A percentile compares a stretch with the other conserved stretches of the same genome.
phyloP scores from a whole-genome alignment of 2,797 vertebrate species.

The Acipenser ruthenus region DNA sequence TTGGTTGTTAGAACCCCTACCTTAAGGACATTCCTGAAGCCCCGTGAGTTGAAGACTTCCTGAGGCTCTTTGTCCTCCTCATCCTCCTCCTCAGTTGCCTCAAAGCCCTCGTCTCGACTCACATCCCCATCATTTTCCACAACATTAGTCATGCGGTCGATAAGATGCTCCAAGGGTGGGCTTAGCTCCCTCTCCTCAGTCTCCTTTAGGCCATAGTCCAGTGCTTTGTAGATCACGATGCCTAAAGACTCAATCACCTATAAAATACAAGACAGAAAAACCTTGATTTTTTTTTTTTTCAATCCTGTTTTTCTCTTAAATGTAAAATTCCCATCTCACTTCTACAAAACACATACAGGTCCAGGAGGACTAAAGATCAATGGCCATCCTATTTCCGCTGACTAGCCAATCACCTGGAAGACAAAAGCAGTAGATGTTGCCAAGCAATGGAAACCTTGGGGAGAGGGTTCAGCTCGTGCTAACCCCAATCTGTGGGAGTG shows the following conservation, averaged over 20 bases:
- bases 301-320: too few species aligned
- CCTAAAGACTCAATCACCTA: constrained; percentile 89
- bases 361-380: too few species aligned
- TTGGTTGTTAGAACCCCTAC: constrained; percentile 42
- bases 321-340: too few species aligned
- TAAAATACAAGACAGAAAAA: constrained; percentile 2
- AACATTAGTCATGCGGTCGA: constrained; percentile 90
- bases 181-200: constrained; percentile 92
- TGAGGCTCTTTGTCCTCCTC: constrained; percentile 59
- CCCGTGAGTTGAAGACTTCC: constrained; percentile 50
- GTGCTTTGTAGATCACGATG: constrained; percentile 95
- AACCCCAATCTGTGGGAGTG: too few species aligned
- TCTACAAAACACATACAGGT: too few species aligned
- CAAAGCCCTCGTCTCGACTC: constrained; percentile 86
- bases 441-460: too few species aligned
- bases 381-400: too few species aligned
- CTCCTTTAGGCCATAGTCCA: constrained; percentile 95
- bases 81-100: constrained; percentile 85
- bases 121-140: constrained; percentile 59
- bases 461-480: too few species aligned
- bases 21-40: constrained; percentile 85
- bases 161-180: constrained; percentile 88
- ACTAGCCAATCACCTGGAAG: too few species aligned
- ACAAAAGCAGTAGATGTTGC: too few species aligned
- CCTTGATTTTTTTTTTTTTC: too few species aligned